These are phyloP conservation scores for Spicauda simplicius DNA, from an alignment of 2,888 invertebrate species.

Conservation along the genomic window DNA sequence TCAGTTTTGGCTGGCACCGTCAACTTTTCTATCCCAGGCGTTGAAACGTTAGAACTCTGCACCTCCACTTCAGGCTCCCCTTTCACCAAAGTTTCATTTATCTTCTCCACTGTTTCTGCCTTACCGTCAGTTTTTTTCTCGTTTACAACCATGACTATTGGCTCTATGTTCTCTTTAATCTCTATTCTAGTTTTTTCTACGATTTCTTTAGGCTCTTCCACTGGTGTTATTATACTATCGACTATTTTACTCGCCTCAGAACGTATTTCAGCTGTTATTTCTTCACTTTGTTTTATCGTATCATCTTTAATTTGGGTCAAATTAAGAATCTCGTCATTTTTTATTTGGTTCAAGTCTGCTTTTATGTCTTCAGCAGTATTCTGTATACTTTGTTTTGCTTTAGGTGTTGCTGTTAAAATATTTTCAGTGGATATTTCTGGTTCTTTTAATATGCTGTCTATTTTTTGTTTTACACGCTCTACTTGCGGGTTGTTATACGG, in stretches of 20 bases:
- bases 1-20: slow-evolving; percentile 58
- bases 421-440: slow-evolving; percentile 79
- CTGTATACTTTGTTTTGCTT: slow-evolving; percentile 57
- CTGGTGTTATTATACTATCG: slow-evolving; percentile 77
- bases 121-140: slow-evolving; percentile 63
- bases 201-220: slow-evolving; percentile 67
- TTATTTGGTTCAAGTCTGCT: slow-evolving; percentile 57
- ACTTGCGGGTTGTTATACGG: slow-evolving; percentile 80
- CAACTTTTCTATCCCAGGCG: slow-evolving; percentile 63
- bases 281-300: slow-evolving; percentile 60
- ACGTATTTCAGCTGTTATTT: slow-evolving; percentile 63
- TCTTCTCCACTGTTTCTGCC: slow-evolving; percentile 58
- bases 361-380: slow-evolving; percentile 60
- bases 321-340: slow-evolving; percentile 59
- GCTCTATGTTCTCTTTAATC: slow-evolving; percentile 63
- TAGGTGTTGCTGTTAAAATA: slow-evolving; percentile 58
- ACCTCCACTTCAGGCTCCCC: slow-evolving; percentile 86
- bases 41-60: slow-evolving; percentile 83
- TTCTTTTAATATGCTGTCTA: slow-evolving; percentile 76
- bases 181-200: slow-evolving; percentile 52
- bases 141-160: slow-evolving; percentile 73
- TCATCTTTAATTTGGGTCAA: slow-evolving; percentile 61
- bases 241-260: slow-evolving; percentile 74
- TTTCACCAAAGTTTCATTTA: slow-evolving; percentile 78
- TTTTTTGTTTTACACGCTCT: slow-evolving; percentile 77